Base-by-base conservation (phyloP, 2,797 vertebrate species). In the Lacerta viridis region DNA sequence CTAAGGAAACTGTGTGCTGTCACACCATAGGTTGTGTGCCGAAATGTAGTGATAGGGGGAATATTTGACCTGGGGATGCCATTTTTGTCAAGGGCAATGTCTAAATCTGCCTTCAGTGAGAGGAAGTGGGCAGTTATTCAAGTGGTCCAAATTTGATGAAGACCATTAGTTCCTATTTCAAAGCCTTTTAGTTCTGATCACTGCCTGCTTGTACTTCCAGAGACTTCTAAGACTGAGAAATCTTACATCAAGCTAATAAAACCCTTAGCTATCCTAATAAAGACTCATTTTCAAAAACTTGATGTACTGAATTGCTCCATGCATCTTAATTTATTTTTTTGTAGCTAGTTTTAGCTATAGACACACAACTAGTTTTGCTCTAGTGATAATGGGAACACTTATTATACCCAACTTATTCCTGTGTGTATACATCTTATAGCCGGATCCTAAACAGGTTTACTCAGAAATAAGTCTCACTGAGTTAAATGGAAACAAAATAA, bases 171-270 rank as follows among this genome's bases (percentile, higher is more conserved):
- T 36, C 36, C 61, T 84, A 74, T 61, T 87, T 36, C 27, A 80
- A 29, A n/a, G 33, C 11, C 27, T 25, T 83, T 55, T 39, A 77
- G 43, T 50, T 88, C 71, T 68, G 55, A 46, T 79, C 15, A 59
- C 3, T n/a, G 9, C 43, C 43, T 81, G 59, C 39, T 88, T 85
- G 46, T 27, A 39, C 80, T 76, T 77, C 25, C 69, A 75, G 29
- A 89, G 36, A 72, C 71, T 61, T 74, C 80, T 50, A 33, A 39
- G 64, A 72, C 17, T 36, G 71, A 27, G 46, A 84, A 83, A 9
- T 59, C 13, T 29, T 80, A 27, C n/a, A 46, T 76, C 50, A 81
- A 50, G 55, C 69, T 72, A 83, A 83, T 75, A 75, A 71, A 84
- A 39, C 46, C 23, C 20, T 64, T 39, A 85, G 43, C n/a, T 55